Evolutionary conservation across 2,113 vertebrate species (phyloP).

Genomic region (human (Homo sapiens)): DNA sequence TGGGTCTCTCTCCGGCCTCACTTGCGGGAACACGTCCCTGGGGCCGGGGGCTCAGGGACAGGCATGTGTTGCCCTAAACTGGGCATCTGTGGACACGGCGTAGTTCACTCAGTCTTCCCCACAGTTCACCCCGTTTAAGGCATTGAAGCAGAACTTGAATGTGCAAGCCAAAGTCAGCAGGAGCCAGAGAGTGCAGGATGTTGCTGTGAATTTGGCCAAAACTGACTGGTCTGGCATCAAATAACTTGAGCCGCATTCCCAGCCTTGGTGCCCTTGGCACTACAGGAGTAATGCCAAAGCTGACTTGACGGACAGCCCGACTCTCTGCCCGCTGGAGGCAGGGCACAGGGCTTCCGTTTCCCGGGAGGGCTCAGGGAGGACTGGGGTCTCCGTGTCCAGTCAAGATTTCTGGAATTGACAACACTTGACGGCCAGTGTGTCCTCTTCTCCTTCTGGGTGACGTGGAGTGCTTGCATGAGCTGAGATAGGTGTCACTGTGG

Average conservation of each 20-base stretch:
- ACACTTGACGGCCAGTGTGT: neutral
- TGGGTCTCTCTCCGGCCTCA: conserved; percentile 41
- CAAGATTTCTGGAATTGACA: neutral
- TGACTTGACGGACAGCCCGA: rapidly evolving
- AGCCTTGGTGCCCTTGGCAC: neutral
- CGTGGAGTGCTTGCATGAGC: neutral
- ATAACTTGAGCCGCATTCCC: neutral
- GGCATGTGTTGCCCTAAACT: rapidly evolving
- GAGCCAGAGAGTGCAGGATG: no score
- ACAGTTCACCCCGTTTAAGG: no score
- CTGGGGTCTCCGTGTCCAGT: no score
- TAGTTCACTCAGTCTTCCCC: neutral
- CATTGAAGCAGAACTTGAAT: neutral
- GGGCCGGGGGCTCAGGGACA: no score
- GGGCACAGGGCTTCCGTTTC: neutral
- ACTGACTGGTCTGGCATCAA: neutral
- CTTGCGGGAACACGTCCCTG: rapidly evolving
- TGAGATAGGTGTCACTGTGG: no score
- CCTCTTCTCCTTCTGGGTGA: neutral
- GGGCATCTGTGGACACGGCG: neutral
- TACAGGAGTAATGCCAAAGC: neutral
- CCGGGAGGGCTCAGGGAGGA: neutral
- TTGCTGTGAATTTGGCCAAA: neutral
- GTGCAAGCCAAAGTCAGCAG: neutral
- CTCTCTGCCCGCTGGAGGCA: neutral